Base-by-base conservation (phyloP, 2,888 invertebrate species). In the Thelaira solivaga region DNA sequence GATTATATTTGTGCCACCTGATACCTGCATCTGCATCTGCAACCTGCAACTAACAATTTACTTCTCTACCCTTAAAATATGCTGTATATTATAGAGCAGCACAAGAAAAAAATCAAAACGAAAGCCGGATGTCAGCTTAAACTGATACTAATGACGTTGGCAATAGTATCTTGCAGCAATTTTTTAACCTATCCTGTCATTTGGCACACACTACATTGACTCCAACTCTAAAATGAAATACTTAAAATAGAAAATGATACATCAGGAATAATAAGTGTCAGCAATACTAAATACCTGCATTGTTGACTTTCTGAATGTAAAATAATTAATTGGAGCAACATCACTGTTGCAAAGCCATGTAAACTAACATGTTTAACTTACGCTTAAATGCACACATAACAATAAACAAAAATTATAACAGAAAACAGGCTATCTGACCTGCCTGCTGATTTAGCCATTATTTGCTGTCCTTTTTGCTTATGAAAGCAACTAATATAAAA, bases 261-360 rank as follows among this genome's bases (percentile, higher is more conserved):
- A 47, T 47, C 18, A 5, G 11, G 24, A n/a, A n/a, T 18, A 20
- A 20, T 53, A 45, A 45, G 16, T 24, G 10, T 43, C 11, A 11
- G 10, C 16, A 11, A 16, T 47, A 20, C 20, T 16, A 13, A 36
- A 11, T n/a, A n/a, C 39, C 53, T 41, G n/a, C n/a, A 53, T 62
- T 68, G 55, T 62, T 68, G 75, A 55, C 53, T 75, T 68, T 68
- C 45, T 47, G 62, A 75, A 68, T 69, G 57, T 45, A 49, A 51
- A n/a, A 68, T 68, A 62, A 75, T 61, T 62, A 39, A 67, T 22
- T 41, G 3, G 16, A 16, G 10, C 16, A 41, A 6, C 5, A 5
- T 7, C 18, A 18, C 7, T 1, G 6, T 10, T 20, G 41, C 20
- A 20, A 18, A n/a, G 24, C 0, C 18, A 34, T 39, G 16, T 8